Conservation (phyloP, 2,113 vertebrate species). For the Tragulus kanchil region DNA sequence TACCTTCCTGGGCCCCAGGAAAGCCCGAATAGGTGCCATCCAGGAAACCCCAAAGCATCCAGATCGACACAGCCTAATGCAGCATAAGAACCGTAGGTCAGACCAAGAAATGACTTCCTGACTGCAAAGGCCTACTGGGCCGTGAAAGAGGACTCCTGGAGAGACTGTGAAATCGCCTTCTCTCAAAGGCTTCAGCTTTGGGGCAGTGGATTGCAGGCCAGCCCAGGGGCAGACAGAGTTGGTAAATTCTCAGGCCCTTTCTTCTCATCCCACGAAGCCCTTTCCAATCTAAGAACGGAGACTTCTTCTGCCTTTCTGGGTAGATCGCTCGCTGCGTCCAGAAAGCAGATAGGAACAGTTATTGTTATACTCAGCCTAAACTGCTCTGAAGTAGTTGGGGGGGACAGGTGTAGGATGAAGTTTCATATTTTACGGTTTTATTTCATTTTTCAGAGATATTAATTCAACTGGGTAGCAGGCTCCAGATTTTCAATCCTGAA, state of each 20-base stretch:
- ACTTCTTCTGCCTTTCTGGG: neutral
- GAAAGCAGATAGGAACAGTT: neutral
- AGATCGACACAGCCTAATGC: conserved; percentile 72
- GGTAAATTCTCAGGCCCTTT: neutral
- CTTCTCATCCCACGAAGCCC: neutral
- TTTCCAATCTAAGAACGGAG: neutral
- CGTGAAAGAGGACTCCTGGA: conserved; percentile 76
- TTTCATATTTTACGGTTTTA: neutral
- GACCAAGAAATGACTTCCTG: conserved; percentile 78
- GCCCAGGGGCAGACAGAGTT: neutral
- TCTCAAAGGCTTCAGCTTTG: neutral
- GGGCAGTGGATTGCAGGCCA: neutral
- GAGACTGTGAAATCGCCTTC: conserved; percentile 78
- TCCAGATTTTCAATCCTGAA: conserved; percentile 21
- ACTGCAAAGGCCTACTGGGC: conserved; percentile 63
- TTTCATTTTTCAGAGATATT: conserved; percentile 43
- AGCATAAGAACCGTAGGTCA: conserved; percentile 63
- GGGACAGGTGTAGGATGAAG: neutral
- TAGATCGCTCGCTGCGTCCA: neutral
- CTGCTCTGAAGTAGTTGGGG: neutral
- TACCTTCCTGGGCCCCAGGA: conserved; percentile 60
- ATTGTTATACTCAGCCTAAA: neutral
- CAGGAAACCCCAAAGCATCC: conserved; percentile 61
- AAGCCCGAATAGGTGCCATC: conserved; percentile 69
- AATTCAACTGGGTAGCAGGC: neutral